Conservation (phyloP, 2,888 invertebrate species). For the Agelastica alni region DNA sequence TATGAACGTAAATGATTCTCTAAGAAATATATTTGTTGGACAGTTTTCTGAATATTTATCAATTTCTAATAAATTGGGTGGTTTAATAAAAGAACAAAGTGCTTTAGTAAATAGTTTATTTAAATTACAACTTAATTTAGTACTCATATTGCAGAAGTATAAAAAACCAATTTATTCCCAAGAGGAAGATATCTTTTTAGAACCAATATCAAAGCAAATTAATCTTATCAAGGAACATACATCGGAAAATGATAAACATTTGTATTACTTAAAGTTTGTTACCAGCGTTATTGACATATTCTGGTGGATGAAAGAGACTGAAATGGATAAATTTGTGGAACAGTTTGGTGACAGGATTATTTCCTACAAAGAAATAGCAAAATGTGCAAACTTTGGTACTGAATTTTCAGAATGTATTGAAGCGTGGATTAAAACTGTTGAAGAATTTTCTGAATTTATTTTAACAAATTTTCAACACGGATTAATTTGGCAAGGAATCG, state of each 20-base stretch:
- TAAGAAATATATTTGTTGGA: conserved; percentile 55
- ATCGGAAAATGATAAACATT: conserved; percentile 20
- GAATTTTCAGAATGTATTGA: conserved; percentile 30
- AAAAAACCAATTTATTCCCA: conserved; percentile 31
- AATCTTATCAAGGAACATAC: conserved; percentile 22
- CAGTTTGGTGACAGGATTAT: conserved; percentile 19
- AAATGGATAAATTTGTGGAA: conserved; percentile 28
- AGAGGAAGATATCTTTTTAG: conserved; percentile 29
- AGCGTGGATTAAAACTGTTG: conserved; percentile 32
- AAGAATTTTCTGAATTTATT: conserved; percentile 30
- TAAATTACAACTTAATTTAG: conserved; percentile 55
- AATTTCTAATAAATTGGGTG: conserved; percentile 76
- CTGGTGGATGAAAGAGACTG: conserved; percentile 32
- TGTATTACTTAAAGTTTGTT: conserved; percentile 26
- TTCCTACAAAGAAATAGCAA: conserved; percentile 25
- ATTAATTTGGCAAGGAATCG: conserved; percentile 31
- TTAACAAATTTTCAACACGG: conserved; percentile 27
- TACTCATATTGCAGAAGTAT: conserved; percentile 32
- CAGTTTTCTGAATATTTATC: conserved; percentile 72
- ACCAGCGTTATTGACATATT: conserved; percentile 31
- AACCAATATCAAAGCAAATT: conserved; percentile 33
- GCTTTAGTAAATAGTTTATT: conserved; percentile 77
- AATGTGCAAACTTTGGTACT: conserved; percentile 20
- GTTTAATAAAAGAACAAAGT: conserved; percentile 76
- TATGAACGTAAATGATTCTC: conserved; percentile 34